Percentiles rank a stretch among this genome's conserved stretches.
Conservation (phyloP, 2,113 vertebrate species). For the Rhizomys pruinosus region DNA sequence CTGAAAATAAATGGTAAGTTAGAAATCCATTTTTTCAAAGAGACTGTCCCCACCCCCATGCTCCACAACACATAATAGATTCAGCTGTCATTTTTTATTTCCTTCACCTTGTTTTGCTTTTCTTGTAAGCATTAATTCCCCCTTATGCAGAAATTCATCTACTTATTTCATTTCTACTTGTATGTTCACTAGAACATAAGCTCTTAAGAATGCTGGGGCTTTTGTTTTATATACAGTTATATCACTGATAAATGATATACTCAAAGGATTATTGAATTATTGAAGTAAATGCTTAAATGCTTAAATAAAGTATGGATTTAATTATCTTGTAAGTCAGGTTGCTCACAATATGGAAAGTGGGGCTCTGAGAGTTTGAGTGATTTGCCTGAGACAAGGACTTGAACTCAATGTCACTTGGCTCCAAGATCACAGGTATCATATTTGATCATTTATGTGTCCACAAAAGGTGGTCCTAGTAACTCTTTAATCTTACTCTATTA, state of each 20-base stretch:
- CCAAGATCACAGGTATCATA: background rate
- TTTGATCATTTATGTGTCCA: background rate
- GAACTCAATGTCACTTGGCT: background rate
- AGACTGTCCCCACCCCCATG: background rate
- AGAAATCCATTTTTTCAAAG: background rate
- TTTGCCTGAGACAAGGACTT: background rate
- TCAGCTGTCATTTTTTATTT: background rate
- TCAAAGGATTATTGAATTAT: constrained; percentile 5
- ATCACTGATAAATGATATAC: background rate
- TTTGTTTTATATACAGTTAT: background rate
- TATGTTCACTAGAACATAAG: background rate
- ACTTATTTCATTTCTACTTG: constrained; percentile 34
- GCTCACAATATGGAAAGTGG: background rate
- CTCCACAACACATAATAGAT: background rate
- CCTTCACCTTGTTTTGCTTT: background rate
- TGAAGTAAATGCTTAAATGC: constrained; percentile 23
- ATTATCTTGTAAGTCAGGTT: constrained; percentile 29
- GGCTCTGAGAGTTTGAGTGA: background rate
- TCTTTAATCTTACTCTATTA: constrained; percentile 37
- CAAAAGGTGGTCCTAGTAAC: background rate
- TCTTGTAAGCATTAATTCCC: background rate
- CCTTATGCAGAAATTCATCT: background rate
- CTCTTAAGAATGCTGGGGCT: background rate
- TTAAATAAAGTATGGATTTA: constrained; percentile 21
- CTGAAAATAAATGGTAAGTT: too few species aligned